phyloP scores from a whole-genome alignment of 2,888 invertebrate genomes.

The Halictus ligatus region DNA sequence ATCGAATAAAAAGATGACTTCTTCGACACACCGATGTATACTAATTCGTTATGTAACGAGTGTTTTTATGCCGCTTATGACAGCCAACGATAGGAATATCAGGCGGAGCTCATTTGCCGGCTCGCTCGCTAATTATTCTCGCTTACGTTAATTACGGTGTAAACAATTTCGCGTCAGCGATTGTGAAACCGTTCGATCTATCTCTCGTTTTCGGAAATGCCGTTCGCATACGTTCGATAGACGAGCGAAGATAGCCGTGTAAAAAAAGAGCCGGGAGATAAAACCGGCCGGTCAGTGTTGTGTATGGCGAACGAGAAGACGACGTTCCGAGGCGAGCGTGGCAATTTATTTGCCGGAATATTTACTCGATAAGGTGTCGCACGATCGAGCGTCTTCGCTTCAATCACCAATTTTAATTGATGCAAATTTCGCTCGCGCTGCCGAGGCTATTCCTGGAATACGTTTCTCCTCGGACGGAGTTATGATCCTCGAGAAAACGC shows the following conservation, averaged over 20 bases:
- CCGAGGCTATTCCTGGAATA: conserved; percentile 6
- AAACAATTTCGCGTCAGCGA: conserved; percentile 34
- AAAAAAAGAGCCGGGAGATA: not conserved
- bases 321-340: not conserved
- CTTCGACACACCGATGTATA: conserved; percentile 10
- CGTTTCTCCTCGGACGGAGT: not conserved
- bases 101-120: conserved; percentile 38
- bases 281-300: not conserved
- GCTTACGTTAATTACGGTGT: conserved; percentile 51
- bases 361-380: conserved; percentile 4
- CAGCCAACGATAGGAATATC: conserved; percentile 52
- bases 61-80: conserved; percentile 40
- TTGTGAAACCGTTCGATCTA: conserved; percentile 18
- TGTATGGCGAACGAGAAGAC: not conserved
- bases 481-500: not conserved
- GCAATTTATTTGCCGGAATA: conserved; percentile 21
- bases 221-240: conserved; percentile 7
- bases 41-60: conserved; percentile 51
- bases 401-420: conserved; percentile 46
- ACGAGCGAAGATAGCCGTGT: not conserved
- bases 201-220: conserved; percentile 15
- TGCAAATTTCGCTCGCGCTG: conserved; percentile 44
- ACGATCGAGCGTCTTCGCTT: not conserved
- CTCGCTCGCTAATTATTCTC: conserved; percentile 52
- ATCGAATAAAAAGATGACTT: conserved; percentile 4